Evolutionary conservation across 1,140 invertebrate genomes (phyloP), one percentile per base, ranked within the genome.

Genomic region (Drosophila yakuba): DNA sequence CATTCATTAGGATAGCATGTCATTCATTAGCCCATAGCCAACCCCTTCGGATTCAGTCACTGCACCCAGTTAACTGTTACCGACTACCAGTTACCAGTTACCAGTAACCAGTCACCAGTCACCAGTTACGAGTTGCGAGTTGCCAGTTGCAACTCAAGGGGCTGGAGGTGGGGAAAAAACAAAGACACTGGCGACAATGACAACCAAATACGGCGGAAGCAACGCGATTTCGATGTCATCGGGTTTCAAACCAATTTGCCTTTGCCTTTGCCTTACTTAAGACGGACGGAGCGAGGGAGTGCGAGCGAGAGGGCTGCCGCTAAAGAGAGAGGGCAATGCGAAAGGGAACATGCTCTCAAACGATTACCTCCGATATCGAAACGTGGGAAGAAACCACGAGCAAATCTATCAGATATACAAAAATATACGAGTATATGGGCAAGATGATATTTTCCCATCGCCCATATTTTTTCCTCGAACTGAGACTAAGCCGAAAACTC

Each of bases 1-100:
- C 82, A 82, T 88, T 86, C 82, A 86, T 82, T 82, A 88, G 83
- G 55, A 68, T 81, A 51, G 69, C 78, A 72, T 86, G 61, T 78
- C 78, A 81, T 86, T 85, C 63, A 82, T 83, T 83, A 76, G 76
- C 48, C 45, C 38, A 28, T 32, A 39, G 38, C 14, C 20, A 23
- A n/a, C 15, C 38, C 38, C 15, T 44, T 51, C 10, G 12, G 47
- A 48, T 51, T 41, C 71, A 79, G 39, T 61, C 15, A 50, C 43
- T 80, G 69, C 78, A 82, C 55, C 76, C 60, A 45, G 43, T 17
- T 51, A 51, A n/a, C 57, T 44, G 73, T 78, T 17, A 15, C 41
- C 41, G 7, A 15, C 3, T 32, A 32, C 28, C 28, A 8, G 28
- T 32, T 32, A 7, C 28, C 28, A 32, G 28, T 32, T 7, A 15